Evolutionary conservation across 2,888 invertebrate genomes (phyloP).

Genomic region (Chromoteleia sp.): DNA sequence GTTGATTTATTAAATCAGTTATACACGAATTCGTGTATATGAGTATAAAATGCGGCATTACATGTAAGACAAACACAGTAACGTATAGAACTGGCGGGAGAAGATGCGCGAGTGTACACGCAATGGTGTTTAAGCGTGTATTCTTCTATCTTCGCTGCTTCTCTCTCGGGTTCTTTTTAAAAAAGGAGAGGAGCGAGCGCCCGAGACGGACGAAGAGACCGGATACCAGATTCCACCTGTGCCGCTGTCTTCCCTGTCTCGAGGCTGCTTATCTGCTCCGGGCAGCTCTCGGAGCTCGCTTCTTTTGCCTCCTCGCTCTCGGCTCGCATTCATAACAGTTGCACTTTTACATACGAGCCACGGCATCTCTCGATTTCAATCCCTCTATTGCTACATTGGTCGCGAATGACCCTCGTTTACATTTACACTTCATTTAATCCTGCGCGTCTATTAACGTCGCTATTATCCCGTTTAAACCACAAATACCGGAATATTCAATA

Average conservation of each 20-base stretch:
- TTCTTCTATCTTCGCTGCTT: constrained; percentile 70
- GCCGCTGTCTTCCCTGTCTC: constrained; percentile 77
- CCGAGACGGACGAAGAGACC: constrained; percentile 72
- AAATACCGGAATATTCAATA: constrained; percentile 58
- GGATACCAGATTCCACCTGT: constrained; percentile 84
- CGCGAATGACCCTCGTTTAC: constrained; percentile 68
- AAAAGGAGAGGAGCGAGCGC: constrained; percentile 41
- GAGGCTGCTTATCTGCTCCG: constrained; percentile 73
- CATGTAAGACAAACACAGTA: constrained; percentile 73
- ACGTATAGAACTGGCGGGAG: constrained; percentile 71
- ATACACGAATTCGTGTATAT: constrained; percentile 56
- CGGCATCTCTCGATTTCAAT: constrained; percentile 66
- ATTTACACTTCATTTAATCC: constrained; percentile 71
- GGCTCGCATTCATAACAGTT: constrained; percentile 73
- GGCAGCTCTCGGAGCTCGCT: constrained; percentile 65
- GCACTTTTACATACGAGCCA: constrained; percentile 70
- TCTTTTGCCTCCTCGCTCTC: constrained; percentile 63
- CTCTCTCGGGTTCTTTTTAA: constrained; percentile 61
- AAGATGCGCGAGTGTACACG: constrained; percentile 77
- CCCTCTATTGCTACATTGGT: constrained; percentile 66
- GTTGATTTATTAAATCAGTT: constrained; percentile 42
- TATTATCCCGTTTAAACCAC: constrained; percentile 59
- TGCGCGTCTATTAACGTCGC: constrained; percentile 59
- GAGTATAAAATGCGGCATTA: constrained; percentile 61
- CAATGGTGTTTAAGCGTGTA: constrained; percentile 82